Evolutionary conservation across 2,113 vertebrate species (phyloP).

Genomic region (Erythrocercus mccallii): DNA sequence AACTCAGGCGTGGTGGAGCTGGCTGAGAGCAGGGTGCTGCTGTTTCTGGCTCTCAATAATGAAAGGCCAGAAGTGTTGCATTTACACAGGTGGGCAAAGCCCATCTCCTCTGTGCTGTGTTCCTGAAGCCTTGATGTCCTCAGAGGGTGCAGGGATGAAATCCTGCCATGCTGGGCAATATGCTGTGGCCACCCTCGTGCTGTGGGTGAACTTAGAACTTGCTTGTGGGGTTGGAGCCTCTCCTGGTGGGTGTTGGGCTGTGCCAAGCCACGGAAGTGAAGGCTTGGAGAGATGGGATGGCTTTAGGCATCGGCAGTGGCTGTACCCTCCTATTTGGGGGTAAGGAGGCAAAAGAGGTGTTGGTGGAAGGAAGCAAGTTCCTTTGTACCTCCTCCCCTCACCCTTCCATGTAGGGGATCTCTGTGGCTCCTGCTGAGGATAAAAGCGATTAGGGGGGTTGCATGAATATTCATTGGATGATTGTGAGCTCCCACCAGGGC

Average conservation of each 20-base stretch:
- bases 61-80: not conserved
- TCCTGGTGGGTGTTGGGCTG: not conserved
- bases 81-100: not conserved
- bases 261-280: not conserved
- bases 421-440: not conserved
- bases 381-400: not conserved
- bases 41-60: not conserved
- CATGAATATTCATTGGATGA: conserved; percentile 34
- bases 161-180: accelerated
- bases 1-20: not conserved
- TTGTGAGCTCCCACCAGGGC: not conserved
- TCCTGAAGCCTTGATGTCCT: not conserved
- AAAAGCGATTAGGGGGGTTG: not conserved
- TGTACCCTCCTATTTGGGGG: accelerated
- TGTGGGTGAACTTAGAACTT: not conserved
- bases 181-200: accelerated
- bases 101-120: not conserved
- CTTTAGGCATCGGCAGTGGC: not conserved
- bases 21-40: not conserved
- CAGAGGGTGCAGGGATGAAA: not conserved
- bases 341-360: not conserved
- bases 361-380: not conserved
- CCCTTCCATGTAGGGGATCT: not conserved
- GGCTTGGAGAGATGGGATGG: not conserved
- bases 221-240: not conserved